phyloP scores from a whole-genome alignment of 92 coral and sea anemone genomes.

The Chrysogorgia sp. region DNA sequence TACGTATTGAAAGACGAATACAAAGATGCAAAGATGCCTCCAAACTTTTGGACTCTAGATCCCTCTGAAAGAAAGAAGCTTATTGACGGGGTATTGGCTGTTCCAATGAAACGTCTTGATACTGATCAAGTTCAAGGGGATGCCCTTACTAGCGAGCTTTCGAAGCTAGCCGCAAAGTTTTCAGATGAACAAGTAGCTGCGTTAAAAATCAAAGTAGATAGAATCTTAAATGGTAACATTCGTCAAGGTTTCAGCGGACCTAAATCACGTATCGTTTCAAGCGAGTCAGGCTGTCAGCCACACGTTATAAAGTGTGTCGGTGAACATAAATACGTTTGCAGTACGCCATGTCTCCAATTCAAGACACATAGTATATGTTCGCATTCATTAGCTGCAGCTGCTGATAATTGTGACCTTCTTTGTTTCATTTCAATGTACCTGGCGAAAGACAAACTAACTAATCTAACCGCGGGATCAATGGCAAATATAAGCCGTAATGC shows the following conservation, averaged over 20 bases:
- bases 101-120: conserved; percentile 40
- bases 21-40: conserved; percentile 36
- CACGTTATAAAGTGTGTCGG: conserved; percentile 41
- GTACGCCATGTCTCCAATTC: conserved; percentile 48
- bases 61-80: conserved; percentile 28
- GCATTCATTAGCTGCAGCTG: conserved; percentile 57
- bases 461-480: conserved; percentile 40
- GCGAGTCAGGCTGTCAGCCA: conserved; percentile 56
- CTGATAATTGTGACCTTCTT: conserved; percentile 45
- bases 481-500: conserved; percentile 47
- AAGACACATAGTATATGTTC: conserved; percentile 31
- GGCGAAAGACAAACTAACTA: conserved; percentile 9
- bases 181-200: conserved; percentile 33
- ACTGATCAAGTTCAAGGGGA: not conserved
- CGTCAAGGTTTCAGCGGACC: conserved; percentile 56
- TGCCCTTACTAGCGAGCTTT: not conserved
- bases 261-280: conserved; percentile 52
- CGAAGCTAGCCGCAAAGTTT: conserved; percentile 32
- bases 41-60: conserved; percentile 44
- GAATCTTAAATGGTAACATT: conserved; percentile 49
- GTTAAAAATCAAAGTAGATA: conserved; percentile 40
- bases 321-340: conserved; percentile 45
- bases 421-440: conserved; percentile 23
- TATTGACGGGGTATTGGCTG: conserved; percentile 28
- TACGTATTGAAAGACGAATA: conserved; percentile 44